Conservation (phyloP, 2,113 vertebrate species). For the Corynorhinus townsendii region DNA sequence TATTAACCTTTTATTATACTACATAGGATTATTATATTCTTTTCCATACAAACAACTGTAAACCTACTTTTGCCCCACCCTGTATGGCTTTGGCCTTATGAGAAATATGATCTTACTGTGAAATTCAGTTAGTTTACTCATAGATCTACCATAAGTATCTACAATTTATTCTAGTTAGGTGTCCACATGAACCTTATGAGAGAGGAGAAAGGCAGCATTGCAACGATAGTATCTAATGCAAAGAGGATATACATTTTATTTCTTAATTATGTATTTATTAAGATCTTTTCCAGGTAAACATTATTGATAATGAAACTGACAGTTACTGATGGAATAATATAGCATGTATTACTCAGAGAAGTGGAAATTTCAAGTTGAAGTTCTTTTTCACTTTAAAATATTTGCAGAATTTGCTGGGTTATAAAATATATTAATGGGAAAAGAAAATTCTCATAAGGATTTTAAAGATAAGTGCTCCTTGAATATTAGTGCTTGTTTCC, state of each 20-base stretch:
- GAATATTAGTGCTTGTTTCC: not conserved
- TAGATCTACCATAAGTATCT: not conserved
- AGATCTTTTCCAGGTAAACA: not conserved
- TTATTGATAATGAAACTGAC: not conserved
- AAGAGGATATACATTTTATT: not conserved
- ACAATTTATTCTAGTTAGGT: not conserved
- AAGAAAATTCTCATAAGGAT: not conserved
- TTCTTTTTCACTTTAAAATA: slow-evolving; percentile 8
- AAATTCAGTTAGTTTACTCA: not conserved
- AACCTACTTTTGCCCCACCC: not conserved
- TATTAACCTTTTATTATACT: no score
- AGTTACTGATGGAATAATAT: not conserved
- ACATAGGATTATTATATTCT: not conserved
- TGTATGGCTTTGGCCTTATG: not conserved
- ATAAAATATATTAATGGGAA: not conserved
- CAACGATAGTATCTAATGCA: not conserved
- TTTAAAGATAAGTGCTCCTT: not conserved
- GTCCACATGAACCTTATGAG: not conserved
- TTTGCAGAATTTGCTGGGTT: not conserved
- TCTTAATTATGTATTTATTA: not conserved
- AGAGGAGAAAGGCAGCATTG: not conserved
- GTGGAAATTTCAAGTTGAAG: not conserved
- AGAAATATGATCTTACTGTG: not conserved
- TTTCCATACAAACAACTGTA: not conserved
- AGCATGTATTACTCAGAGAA: not conserved